Conservation (phyloP, 2,797 vertebrate genomes). For the Halcyon chelicuti region DNA sequence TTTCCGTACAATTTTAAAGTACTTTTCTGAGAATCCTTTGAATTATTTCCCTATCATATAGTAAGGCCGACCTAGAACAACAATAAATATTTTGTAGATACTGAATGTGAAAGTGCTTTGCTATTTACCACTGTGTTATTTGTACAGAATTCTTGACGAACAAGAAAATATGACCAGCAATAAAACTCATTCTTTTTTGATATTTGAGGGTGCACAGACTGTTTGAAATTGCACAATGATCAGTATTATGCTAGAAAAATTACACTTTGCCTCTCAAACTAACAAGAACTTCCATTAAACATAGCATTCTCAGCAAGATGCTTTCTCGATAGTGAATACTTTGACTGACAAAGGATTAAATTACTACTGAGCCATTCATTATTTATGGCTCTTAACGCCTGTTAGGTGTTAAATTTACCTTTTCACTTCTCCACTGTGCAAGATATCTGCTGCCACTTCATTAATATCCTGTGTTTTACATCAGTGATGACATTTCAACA, state of each 20-base stretch:
- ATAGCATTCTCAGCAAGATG: constrained; percentile 5
- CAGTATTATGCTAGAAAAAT: neutral
- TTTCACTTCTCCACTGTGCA: constrained; percentile 10
- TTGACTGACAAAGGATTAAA: constrained; percentile 63
- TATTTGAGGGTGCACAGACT: neutral
- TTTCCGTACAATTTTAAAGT: neutral
- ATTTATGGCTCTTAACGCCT: constrained; percentile 51
- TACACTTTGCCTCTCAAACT: constrained; percentile 4
- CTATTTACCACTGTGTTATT: neutral
- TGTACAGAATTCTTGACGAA: neutral
- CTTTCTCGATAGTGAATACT: constrained; percentile 24
- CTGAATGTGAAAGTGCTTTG: neutral
- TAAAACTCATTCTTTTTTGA: neutral
- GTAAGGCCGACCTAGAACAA: neutral
- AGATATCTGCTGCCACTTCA: neutral
- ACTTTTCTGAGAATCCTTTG: neutral
- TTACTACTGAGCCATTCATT: neutral
- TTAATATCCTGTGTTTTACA: constrained; percentile 28
- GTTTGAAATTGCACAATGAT: neutral
- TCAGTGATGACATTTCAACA: neutral
- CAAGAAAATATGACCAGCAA: neutral
- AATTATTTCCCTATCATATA: constrained; percentile 1
- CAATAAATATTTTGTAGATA: neutral
- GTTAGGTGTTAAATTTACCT: constrained; percentile 58
- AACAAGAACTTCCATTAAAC: constrained; percentile 39